Evolutionary conservation across 2,113 vertebrate genomes (phyloP), one percentile per base, ranked within the genome.

Genomic region (Tretioscincus oriximinensis): DNA sequence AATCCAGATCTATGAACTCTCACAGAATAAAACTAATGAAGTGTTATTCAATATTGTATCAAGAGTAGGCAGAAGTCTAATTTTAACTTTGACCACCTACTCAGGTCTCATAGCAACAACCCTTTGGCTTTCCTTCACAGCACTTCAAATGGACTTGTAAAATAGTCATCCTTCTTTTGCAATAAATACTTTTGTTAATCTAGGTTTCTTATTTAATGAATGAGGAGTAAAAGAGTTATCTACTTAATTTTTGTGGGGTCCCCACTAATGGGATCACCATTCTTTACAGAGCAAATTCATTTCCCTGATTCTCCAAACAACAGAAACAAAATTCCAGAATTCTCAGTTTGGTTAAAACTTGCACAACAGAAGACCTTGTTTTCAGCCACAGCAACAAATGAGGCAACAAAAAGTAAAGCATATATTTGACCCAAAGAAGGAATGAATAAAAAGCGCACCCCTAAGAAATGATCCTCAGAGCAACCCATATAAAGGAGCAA

Each of bases 401-500:
- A 68, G 9, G 71, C n/a, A 80, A 77, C 83, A 58, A 73, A 45
- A 26, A 66, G 47, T 76, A 63, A 76, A 18, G 45, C 35, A 64
- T 89, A 70, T 21, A 81, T 5, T 80, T 81, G 49, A 67, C 86
- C 45, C 81, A 68, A 83, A 90, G 21, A 65, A 76, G 71, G 24
- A 11, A 90, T 65, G 63, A 73, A 77, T 67, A 5, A 69, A 67
- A 54, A 45, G 84, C 83, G 84, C 9, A 82, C 47, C 78, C 49
- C 71, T 84, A 85, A 90, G 81, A 72, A 80, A 80, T 80, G 78
- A 77, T 90, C 81, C 61, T 87, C 92, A 90, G 81, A 90, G 90
- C 88, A 84, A 72, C 41, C 63, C 73, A 89, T 78, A 86, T 63
- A 29, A 90, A 92, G 83, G 78, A 61, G 84, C 84, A 82, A 78